These are phyloP conservation scores for Heliconius charithonia DNA, from an alignment of 2,888 invertebrate genomes.

Conservation along the genomic window DNA sequence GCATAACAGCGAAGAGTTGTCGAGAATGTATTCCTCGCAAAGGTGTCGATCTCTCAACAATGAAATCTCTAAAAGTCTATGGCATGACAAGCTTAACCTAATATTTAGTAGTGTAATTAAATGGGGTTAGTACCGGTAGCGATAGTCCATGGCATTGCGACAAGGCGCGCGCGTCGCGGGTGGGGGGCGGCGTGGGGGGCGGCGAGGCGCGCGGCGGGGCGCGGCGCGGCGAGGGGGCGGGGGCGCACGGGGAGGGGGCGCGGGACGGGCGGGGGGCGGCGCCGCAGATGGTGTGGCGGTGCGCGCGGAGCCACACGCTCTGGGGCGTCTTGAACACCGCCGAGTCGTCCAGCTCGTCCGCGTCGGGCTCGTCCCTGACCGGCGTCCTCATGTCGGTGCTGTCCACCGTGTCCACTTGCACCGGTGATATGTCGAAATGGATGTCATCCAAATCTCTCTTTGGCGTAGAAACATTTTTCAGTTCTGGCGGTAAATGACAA, in stretches of 20 bases:
- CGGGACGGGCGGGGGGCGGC: conserved; percentile 53
- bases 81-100: conserved; percentile 67
- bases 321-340: conserved; percentile 76
- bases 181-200: conserved; percentile 72
- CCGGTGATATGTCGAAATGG: conserved; percentile 74
- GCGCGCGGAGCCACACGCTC: conserved; percentile 68
- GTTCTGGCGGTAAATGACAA: conserved; percentile 65
- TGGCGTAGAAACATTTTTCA: conserved; percentile 72
- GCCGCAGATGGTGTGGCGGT: conserved; percentile 72
- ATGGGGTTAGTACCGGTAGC: conserved; percentile 85
- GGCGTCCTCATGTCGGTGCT: conserved; percentile 70
- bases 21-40: conserved; percentile 45
- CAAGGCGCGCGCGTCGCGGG: conserved; percentile 78
- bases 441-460: conserved; percentile 70
- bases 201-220: conserved; percentile 60
- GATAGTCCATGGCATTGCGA: conserved; percentile 82
- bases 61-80: conserved; percentile 53
- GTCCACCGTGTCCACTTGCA: conserved; percentile 78
- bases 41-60: conserved; percentile 37
- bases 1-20: conserved; percentile 60
- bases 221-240: conserved; percentile 68
- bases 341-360: conserved; percentile 75
- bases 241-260: conserved; percentile 60
- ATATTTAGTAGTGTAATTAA: conserved; percentile 79
- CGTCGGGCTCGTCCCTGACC: conserved; percentile 54